Base-by-base conservation (phyloP, 2,113 vertebrate genomes). In the Acanthisitta chloris region DNA sequence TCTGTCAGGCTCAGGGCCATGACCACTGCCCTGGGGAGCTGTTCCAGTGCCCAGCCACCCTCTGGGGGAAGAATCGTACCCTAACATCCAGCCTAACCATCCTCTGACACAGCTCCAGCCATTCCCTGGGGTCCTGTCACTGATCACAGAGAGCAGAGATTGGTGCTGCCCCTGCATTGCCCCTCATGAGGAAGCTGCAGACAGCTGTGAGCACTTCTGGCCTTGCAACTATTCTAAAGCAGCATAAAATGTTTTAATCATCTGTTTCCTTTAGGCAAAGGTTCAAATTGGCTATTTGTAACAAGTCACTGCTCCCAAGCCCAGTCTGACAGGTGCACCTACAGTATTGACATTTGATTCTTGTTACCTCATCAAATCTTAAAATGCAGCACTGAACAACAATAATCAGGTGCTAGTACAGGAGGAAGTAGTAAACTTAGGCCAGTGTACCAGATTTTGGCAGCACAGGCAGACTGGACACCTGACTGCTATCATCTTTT, bases 71-170 rank as follows among this genome's bases (percentile, higher is more conserved):
- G 38, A 38, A 4, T 13, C 19, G 67, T 67, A 2, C 1, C 52
- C 69, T 31, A 3, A 29, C 1, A 6, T 3, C 61, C 78, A 29
- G 0, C 19, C 3, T 21, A 0, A 67, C 0, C 24, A 12, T 2
- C 0, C 1, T 8, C 24, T 3, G 46, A 1, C 52, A 14, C 52
- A 66, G 61, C 45, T 40, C 24, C 86, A 82, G 86, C 46, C 2
- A 0, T 25, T 52, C 52, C 86, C 61, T 59, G 43, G 43, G 34
- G 2, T 19, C 2, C 76, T 58, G 67, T 18, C 33, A 8, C 59
- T 45, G 45, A 1, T 29, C 52, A 7, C 19, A 10, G 29, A 4
- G 69, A 74, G 77, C 77, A 73, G 58, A 45, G 23, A 10, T 1
- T 0, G 0, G 12, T n/a, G 54, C 59, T 66, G 57, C 16, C 24